Conservation (phyloP, 2,113 vertebrate species). For the Diglossa brunneiventris region DNA sequence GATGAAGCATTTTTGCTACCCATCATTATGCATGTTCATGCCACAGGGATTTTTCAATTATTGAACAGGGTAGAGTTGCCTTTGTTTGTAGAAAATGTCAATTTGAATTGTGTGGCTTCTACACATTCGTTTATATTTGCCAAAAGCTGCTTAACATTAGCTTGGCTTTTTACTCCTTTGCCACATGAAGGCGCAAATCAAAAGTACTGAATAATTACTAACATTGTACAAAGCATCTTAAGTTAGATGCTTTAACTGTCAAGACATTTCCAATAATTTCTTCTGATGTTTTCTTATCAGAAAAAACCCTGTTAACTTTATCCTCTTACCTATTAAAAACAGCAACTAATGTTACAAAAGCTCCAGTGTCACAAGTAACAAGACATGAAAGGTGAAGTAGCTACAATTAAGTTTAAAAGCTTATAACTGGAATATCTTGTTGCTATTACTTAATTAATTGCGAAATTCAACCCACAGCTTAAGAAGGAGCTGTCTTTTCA, state of each 20-base stretch:
- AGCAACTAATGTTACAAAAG: neutral
- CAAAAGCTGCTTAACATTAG: conserved; percentile 2
- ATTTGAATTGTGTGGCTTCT: conserved; percentile 34
- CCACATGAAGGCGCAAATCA: neutral
- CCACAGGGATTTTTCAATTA: conserved; percentile 60
- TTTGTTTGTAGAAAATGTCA: conserved; percentile 51
- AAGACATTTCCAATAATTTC: neutral
- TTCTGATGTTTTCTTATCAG: neutral
- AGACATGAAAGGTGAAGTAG: neutral
- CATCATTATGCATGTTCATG: conserved; percentile 45
- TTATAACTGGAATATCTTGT: neutral
- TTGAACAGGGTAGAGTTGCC: conserved; percentile 24
- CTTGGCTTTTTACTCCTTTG: neutral
- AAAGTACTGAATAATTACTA: neutral
- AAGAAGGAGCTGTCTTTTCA: neutral
- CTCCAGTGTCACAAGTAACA: neutral
- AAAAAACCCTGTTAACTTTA: neutral
- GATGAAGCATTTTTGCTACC: conserved; percentile 27
- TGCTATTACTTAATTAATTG: neutral
- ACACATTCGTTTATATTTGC: neutral
- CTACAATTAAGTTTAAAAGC: neutral
- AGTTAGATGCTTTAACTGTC: neutral
- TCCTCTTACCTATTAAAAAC: neutral
- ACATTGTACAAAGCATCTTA: neutral
- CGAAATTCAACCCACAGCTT: neutral